A percentile compares a stretch with the other conserved stretches of the same genome.
These are phyloP conservation scores for Diorhabda elongata DNA, from an alignment of 1,140 invertebrate genomes.

Conservation along the genomic window DNA sequence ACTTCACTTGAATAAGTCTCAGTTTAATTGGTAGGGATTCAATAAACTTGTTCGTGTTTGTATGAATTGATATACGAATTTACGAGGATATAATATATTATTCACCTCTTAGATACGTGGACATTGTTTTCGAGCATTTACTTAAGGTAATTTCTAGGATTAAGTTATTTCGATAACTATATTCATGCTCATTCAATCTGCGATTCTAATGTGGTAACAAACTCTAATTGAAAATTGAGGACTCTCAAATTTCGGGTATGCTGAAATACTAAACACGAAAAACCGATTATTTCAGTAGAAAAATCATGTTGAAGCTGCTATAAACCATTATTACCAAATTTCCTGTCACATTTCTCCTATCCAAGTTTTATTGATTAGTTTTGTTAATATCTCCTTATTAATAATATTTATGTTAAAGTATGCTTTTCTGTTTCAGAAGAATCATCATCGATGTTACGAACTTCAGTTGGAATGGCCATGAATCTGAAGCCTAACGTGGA, in stretches of 20 bases:
- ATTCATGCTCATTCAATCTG: too few relatives aligned
- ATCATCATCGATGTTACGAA: constrained; percentile 13
- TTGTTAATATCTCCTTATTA: background rate
- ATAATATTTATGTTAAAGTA: background rate
- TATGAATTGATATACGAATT: background rate
- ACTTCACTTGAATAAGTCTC: constrained; percentile 15
- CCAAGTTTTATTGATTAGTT: background rate
- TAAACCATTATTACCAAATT: too few relatives aligned
- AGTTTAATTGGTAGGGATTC: constrained; percentile 15
- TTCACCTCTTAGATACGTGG: background rate
- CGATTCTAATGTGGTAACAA: too few relatives aligned
- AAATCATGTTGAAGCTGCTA: too few relatives aligned
- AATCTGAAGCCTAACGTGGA: constrained; percentile 12
- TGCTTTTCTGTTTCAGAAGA: background rate
- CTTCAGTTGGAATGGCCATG: constrained; percentile 19
- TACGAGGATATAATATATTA: background rate
- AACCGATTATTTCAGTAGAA: too few relatives aligned
- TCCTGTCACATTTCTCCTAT: too few relatives aligned
- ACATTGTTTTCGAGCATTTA: too few relatives aligned
- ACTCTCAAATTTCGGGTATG: too few relatives aligned
- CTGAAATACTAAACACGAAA: too few relatives aligned
- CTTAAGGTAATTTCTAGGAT: too few relatives aligned
- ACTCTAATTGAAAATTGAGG: too few relatives aligned
- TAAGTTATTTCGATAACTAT: too few relatives aligned
- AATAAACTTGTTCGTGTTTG: background rate